Evolutionary conservation across 2,888 invertebrate genomes (phyloP).

Genomic region (Leucoma salicis): DNA sequence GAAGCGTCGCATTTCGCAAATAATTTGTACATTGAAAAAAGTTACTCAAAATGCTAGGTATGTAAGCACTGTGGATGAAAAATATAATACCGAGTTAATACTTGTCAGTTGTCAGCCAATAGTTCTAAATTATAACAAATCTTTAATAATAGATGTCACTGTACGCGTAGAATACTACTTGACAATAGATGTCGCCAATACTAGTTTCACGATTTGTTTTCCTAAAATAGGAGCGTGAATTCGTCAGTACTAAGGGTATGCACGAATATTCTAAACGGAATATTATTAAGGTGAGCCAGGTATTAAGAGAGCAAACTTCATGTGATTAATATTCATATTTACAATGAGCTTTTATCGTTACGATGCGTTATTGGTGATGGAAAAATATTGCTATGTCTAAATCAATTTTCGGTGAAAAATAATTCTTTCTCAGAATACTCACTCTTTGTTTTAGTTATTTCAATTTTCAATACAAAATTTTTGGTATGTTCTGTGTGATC

Average conservation of each 20-base stretch:
- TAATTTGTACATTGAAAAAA: no score
- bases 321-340: constrained; percentile 3
- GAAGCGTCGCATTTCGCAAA: no score
- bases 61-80: no score
- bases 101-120: no score
- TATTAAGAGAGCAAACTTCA: constrained; percentile 3
- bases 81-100: no score
- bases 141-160: constrained; percentile 9
- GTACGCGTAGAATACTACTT: neutral
- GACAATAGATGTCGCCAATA: constrained; percentile 10
- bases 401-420: no score
- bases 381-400: neutral
- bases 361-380: neutral
- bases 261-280: constrained; percentile 53
- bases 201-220: constrained; percentile 4
- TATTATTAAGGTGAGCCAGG: constrained; percentile 60
- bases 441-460: no score
- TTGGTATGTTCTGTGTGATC: no score
- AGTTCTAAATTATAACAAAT: no score
- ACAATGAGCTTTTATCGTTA: neutral
- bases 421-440: no score
- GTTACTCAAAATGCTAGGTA: neutral
- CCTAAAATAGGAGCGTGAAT: constrained; percentile 45
- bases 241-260: constrained; percentile 53
- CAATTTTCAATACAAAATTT: no score